These are phyloP conservation scores for Acrobasis consociella DNA, from an alignment of 2,888 invertebrate genomes.

Conservation along the genomic window DNA sequence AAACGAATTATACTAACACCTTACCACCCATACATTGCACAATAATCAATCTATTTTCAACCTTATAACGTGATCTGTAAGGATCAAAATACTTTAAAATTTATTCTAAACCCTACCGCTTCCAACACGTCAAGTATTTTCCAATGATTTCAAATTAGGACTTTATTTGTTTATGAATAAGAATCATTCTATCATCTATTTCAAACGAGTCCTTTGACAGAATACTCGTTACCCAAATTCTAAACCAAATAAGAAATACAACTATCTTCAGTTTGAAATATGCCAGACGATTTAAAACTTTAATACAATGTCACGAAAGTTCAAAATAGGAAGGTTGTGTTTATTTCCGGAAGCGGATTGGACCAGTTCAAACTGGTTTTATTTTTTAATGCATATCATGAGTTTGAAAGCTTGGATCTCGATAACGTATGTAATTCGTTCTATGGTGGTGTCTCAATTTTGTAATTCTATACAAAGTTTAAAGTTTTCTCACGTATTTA, in stretches of 20 bases:
- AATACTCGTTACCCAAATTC: constrained; percentile 19
- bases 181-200: not conserved
- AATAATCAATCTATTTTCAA: not conserved
- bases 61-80: not conserved
- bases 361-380: constrained; percentile 20
- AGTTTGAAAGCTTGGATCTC: constrained; percentile 21
- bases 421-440: constrained; percentile 23
- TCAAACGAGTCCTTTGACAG: constrained; percentile 18
- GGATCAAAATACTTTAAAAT: not conserved
- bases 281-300: constrained; percentile 27
- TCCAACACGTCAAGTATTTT: not conserved
- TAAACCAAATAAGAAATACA: constrained; percentile 2
- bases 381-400: constrained; percentile 24
- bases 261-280: not conserved
- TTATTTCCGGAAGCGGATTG: constrained; percentile 20
- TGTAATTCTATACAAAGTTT: constrained; percentile 20
- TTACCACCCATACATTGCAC: constrained; percentile 29
- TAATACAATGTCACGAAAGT: constrained; percentile 4
- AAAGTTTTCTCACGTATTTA: constrained; percentile 18
- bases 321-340: not conserved
- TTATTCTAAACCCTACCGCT: not conserved
- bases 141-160: not conserved
- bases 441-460: constrained; percentile 20
- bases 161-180: not conserved
- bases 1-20: constrained; percentile 75